These are phyloP conservation scores for Callionymus lyra DNA, from an alignment of 2,113 vertebrate species.

Conservation along the genomic window DNA sequence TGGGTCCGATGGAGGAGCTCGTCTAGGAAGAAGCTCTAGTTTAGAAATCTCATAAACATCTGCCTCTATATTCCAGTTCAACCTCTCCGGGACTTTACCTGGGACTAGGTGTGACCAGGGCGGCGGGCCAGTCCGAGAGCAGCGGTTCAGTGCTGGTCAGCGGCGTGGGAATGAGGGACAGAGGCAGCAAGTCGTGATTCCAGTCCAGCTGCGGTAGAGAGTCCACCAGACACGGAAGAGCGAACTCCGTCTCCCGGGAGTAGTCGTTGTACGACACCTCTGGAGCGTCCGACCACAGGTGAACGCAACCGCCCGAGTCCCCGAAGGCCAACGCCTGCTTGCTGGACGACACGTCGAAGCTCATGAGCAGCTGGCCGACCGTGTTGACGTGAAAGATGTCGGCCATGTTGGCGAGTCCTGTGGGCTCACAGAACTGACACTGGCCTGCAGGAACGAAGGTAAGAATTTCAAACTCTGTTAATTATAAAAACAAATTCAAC, in stretches of 20 bases:
- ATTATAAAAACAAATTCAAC: too few relatives aligned
- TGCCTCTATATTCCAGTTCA: not conserved
- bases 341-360: conserved; percentile 90
- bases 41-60: not conserved
- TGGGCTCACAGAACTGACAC: conserved; percentile 97
- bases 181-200: conserved; percentile 89
- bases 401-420: conserved; percentile 85
- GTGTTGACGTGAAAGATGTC: conserved; percentile 95
- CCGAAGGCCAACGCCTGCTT: conserved; percentile 93
- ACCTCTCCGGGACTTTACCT: conserved; percentile 58
- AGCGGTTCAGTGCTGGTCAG: conserved; percentile 77
- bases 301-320: conserved; percentile 89
- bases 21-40: conserved; percentile 51
- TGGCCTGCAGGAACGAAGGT: conserved; percentile 66
- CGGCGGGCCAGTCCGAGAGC: conserved; percentile 84
- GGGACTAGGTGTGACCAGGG: conserved; percentile 76
- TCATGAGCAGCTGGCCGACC: conserved; percentile 91
- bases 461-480: too few relatives aligned
- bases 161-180: conserved; percentile 87
- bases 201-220: conserved; percentile 88
- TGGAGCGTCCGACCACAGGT: conserved; percentile 88
- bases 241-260: conserved; percentile 90
- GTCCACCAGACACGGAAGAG: conserved; percentile 88
- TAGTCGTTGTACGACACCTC: conserved; percentile 89
- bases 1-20: conserved; percentile 85